Conservation (phyloP, 2,888 invertebrate genomes). For the Brachycybe producta region DNA sequence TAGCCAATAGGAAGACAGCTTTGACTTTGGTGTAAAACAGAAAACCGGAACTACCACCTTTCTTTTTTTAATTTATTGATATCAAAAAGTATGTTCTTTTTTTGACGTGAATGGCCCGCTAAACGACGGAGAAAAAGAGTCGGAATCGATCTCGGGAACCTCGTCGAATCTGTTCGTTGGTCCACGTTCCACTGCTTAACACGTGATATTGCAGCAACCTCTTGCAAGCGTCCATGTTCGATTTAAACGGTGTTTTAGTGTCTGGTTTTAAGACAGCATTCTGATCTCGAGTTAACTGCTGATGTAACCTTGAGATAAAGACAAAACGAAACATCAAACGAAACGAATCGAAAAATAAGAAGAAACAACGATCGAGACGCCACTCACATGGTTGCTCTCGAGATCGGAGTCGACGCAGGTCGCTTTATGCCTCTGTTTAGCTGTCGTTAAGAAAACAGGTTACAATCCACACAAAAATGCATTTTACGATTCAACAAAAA, state of each 20-base stretch:
- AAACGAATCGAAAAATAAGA: conserved; percentile 19
- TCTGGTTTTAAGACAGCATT: conserved; percentile 59
- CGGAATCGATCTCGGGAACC: neutral
- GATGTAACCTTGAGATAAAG: conserved; percentile 48
- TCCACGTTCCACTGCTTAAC: conserved; percentile 48
- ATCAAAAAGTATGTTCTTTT: no score
- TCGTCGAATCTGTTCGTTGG: conserved; percentile 44
- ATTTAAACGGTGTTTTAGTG: conserved; percentile 50
- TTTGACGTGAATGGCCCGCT: no score
- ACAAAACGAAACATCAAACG: no score
- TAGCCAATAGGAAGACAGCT: no score
- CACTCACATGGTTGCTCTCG: conserved; percentile 11
- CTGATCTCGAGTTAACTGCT: conserved; percentile 60
- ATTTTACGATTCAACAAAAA: neutral
- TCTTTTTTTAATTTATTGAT: no score
- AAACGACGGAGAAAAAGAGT: neutral
- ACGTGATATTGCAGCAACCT: conserved; percentile 63
- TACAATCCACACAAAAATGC: neutral
- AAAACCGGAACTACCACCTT: no score
- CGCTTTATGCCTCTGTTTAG: conserved; percentile 33
- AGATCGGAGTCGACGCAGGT: conserved; percentile 31
- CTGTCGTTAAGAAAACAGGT: conserved; percentile 1
- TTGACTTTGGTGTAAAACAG: no score
- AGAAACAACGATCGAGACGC: neutral
- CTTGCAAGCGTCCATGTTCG: conserved; percentile 54